These are phyloP conservation scores for Camponotus floridanus DNA, from an alignment of 1,140 invertebrate species.

Conservation along the genomic window DNA sequence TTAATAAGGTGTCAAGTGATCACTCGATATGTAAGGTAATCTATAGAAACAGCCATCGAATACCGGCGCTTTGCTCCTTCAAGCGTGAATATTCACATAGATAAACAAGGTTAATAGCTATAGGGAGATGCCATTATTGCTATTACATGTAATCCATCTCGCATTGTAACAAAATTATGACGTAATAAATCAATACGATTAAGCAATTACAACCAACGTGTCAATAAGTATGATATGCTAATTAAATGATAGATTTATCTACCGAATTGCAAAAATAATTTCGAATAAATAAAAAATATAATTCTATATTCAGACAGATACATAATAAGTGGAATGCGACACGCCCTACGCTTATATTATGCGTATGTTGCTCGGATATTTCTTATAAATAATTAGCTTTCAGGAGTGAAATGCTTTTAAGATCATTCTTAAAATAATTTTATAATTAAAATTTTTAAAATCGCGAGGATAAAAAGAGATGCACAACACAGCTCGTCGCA, in stretches of 20 bases:
- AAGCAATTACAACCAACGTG: background rate
- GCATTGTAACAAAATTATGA: conserved; percentile 37
- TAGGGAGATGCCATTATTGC: conserved; percentile 17
- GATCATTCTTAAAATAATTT: too few species aligned
- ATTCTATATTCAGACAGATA: background rate
- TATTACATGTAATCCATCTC: conserved; percentile 35
- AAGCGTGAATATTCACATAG: conserved; percentile 37
- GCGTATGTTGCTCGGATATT: too few species aligned
- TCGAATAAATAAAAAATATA: background rate
- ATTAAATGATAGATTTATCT: conserved; percentile 3
- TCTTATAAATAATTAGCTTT: too few species aligned
- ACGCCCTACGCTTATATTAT: background rate
- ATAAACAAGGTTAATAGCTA: conserved; percentile 71
- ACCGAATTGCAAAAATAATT: background rate
- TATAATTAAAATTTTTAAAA: too few species aligned
- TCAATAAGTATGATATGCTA: background rate
- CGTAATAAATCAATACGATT: background rate
- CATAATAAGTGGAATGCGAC: background rate
- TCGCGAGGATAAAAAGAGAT: too few species aligned
- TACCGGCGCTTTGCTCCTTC: conserved; percentile 25
- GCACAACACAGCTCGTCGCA: too few species aligned
- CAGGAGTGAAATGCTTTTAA: too few species aligned
- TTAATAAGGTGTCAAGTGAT: conserved; percentile 51
- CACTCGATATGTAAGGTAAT: conserved; percentile 36
- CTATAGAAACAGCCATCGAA: conserved; percentile 22